Evolutionary conservation across 2,888 invertebrate genomes (phyloP), one percentile per base, ranked within the genome.

Genomic region (Hemistola chrysoprasaria): DNA sequence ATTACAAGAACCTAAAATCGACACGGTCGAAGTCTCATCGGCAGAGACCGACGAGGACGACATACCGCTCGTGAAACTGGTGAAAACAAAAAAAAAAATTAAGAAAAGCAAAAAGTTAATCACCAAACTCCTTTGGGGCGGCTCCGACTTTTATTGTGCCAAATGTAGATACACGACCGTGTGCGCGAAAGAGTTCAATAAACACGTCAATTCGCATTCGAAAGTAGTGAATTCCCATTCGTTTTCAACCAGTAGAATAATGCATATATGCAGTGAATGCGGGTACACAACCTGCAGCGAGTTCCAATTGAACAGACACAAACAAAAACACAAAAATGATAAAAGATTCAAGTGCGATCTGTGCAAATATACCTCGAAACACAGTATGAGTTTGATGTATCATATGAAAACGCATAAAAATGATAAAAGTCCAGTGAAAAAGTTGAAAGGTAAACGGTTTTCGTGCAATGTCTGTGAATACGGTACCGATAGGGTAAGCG

Each of bases 41-140:
- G 81, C 81, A 48, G 85, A 74, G 1, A 80, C 81, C 0, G 83
- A 84, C 53, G 86, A 86, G 1, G 87, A 87, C 36, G 84, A 87
- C 56, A 31, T 71, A 16, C 87, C 87, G 0, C 44, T 86, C 0
- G 69, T 70, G 0, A 63, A 62, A 22, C 62, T 85, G 0, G 57
- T 73, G 1, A 66, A 68, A n/a, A 45, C 37, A 0, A 42, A 33
- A 9, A 9, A 47, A 8, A 21, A 33, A 23, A 8, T 24, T 24
- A 1, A 20, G 2, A 11, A 50, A 56, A 35, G 36, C 45, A 53
- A 52, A n/a, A 36, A 20, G 6, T 8, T 31, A 6, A 25, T 43
- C 1, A 33, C 27, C 2, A 31, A 34, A 5, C 29, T 68, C 0
- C 31, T 65, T 0, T 67, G 65, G 63, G 70, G 59, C 0, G 26